Evolutionary conservation across 2,113 vertebrate genomes (phyloP).

Genomic region (Potamarius usumacintae): DNA sequence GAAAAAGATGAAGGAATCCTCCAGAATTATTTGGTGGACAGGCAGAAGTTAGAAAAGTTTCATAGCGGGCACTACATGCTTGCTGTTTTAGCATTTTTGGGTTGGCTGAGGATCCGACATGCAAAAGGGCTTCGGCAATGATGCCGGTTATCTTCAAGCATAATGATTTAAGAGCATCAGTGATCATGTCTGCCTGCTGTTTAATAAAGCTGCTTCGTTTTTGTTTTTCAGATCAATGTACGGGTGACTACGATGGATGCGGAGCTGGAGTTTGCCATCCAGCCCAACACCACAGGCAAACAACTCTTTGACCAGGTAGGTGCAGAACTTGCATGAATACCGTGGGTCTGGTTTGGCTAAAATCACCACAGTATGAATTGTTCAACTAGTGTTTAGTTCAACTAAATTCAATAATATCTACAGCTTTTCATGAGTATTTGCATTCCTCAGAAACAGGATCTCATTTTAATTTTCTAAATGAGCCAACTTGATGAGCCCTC

Average conservation of each 20-base stretch:
- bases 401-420: not conserved
- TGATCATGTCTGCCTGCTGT: not conserved
- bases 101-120: not conserved
- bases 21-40: not conserved
- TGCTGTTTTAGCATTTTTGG: not conserved
- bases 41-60: not conserved
- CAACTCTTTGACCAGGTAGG: constrained; percentile 95
- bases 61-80: not conserved
- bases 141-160: not conserved
- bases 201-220: not conserved
- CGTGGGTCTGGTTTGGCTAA: not conserved
- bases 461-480: not conserved
- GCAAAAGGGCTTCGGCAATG: not conserved
- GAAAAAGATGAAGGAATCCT: not conserved
- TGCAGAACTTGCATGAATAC: not conserved
- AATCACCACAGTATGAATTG: too few species aligned
- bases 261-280: constrained; percentile 97
- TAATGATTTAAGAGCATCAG: not conserved
- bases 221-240: constrained; percentile 83
- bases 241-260: constrained; percentile 98
- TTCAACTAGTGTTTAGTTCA: not conserved
- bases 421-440: not conserved
- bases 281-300: constrained; percentile 94
- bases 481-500: not conserved
- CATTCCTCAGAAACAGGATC: not conserved